Evolutionary conservation across 2,797 vertebrate genomes (phyloP).

Genomic region (Philypnodon macrostomus): DNA sequence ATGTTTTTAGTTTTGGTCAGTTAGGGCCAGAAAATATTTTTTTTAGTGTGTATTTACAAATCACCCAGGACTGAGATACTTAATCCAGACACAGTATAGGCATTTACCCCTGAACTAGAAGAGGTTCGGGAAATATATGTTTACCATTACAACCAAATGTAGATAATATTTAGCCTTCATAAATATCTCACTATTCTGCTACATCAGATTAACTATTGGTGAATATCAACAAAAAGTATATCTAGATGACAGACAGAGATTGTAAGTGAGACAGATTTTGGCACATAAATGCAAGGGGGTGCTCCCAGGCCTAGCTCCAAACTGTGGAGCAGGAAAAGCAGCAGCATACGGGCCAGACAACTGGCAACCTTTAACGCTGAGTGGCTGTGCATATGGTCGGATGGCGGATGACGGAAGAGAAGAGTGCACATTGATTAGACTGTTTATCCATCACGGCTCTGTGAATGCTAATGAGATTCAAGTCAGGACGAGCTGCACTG

Average conservation of each 20-base stretch:
- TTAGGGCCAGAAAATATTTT: too few relatives aligned
- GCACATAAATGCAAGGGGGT: conserved; percentile 23
- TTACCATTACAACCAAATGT: too few relatives aligned
- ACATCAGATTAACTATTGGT: not conserved
- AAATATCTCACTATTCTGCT: too few relatives aligned
- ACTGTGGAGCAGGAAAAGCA: conserved; percentile 43
- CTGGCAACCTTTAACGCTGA: conserved; percentile 70
- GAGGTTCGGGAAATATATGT: too few relatives aligned
- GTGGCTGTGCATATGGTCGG: conserved; percentile 63
- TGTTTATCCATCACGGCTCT: conserved; percentile 57
- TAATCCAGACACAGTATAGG: too few relatives aligned
- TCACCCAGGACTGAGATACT: too few relatives aligned
- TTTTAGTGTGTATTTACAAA: too few relatives aligned
- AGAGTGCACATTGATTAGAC: conserved; percentile 64
- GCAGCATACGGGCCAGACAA: conserved; percentile 65
- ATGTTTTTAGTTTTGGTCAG: too few relatives aligned
- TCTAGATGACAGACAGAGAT: conserved; percentile 20
- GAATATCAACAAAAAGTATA: not conserved
- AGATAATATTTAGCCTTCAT: too few relatives aligned
- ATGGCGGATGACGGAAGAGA: conserved; percentile 54
- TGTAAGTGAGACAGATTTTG: conserved; percentile 38
- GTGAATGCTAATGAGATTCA: conserved; percentile 62
- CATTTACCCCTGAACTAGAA: too few relatives aligned
- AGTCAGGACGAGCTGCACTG: conserved; percentile 12
- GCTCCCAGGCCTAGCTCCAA: conserved; percentile 29